phyloP scores from a whole-genome alignment of 2,888 invertebrate genomes.

The Sminthurinus aureus region DNA sequence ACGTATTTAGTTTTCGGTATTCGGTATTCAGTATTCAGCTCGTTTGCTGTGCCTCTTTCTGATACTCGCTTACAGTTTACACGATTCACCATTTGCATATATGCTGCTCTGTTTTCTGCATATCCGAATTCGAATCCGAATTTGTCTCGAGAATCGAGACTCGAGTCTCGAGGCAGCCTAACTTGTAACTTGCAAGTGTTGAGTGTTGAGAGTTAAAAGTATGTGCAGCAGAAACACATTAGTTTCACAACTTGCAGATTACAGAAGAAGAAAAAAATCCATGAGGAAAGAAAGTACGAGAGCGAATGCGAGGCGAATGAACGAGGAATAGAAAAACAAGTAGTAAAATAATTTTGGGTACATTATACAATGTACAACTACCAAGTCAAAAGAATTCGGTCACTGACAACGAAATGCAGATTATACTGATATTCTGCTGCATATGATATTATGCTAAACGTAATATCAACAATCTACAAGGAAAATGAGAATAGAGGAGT shows the following conservation, averaged over 20 bases:
- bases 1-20: no score
- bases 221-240: no score
- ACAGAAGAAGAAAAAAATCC: background rate
- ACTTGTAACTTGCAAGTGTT: no score
- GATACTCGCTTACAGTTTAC: no score
- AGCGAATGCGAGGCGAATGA: background rate
- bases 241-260: no score
- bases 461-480: background rate
- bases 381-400: constrained; percentile 12
- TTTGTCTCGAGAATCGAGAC: no score
- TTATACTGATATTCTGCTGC: no score
- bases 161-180: no score
- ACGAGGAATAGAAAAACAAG: background rate
- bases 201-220: no score
- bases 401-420: background rate
- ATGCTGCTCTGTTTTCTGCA: no score
- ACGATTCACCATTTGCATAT: no score
- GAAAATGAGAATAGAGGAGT: background rate
- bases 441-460: no score
- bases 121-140: background rate
- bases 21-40: background rate
- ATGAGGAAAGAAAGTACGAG: background rate
- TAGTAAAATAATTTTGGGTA: background rate
- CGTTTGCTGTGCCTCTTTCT: background rate
- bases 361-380: background rate